phyloP scores from a whole-genome alignment of 2,888 invertebrate genomes.

The Asteroscopus sphinx region DNA sequence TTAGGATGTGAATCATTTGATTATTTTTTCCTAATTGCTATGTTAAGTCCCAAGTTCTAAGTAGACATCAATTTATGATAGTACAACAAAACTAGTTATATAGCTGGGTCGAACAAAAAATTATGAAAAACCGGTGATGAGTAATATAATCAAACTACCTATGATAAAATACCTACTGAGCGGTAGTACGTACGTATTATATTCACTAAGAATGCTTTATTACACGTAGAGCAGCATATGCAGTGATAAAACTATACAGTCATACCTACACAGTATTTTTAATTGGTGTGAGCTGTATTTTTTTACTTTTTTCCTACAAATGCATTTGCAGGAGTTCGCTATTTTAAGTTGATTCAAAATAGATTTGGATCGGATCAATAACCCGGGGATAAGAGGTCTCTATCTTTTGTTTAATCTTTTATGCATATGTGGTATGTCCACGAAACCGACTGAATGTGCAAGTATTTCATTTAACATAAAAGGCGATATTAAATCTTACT shows the following conservation, averaged over 20 bases:
- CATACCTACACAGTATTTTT: slow-evolving; percentile 38
- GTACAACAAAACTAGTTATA: slow-evolving; percentile 51
- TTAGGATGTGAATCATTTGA: slow-evolving; percentile 11
- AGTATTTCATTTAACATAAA: slow-evolving; percentile 17
- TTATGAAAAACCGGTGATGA: slow-evolving; percentile 53
- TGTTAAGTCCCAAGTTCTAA: slow-evolving; percentile 19
- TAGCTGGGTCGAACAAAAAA: slow-evolving; percentile 42
- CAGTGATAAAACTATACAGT: slow-evolving; percentile 41
- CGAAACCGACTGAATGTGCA: slow-evolving; percentile 47
- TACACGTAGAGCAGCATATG: slow-evolving; percentile 18
- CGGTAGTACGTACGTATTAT: slow-evolving; percentile 14
- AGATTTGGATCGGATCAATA: slow-evolving; percentile 80
- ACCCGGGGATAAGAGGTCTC: slow-evolving; percentile 70
- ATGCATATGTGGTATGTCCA: too few species aligned
- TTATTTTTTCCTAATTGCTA: slow-evolving; percentile 30
- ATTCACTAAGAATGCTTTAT: slow-evolving; percentile 33
- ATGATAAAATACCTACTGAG: slow-evolving; percentile 42
- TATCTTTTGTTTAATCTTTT: slow-evolving; percentile 69
- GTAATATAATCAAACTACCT: slow-evolving; percentile 51
- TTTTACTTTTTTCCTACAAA: slow-evolving; percentile 38
- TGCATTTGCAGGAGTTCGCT: slow-evolving; percentile 58
- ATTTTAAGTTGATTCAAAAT: slow-evolving; percentile 76
- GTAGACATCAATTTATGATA: slow-evolving; percentile 33
- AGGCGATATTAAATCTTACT: slow-evolving; percentile 31
- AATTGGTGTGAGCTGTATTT: slow-evolving; percentile 41